These are phyloP conservation scores for Epinephelus lanceolatus DNA, from an alignment of 2,113 vertebrate genomes.

Conservation along the genomic window DNA sequence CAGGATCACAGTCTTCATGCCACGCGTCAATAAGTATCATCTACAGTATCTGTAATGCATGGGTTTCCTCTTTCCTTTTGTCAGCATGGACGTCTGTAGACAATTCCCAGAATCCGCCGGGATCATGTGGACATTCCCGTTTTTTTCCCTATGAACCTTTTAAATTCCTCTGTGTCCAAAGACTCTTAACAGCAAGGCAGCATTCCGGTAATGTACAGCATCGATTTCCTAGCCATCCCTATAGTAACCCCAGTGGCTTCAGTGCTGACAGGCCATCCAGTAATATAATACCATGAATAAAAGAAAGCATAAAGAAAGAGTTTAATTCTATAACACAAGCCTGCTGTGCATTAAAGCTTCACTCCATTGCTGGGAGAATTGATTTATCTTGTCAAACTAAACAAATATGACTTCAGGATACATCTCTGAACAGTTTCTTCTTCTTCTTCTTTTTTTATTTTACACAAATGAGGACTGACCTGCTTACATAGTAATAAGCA, in stretches of 20 bases:
- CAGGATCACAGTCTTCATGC: conserved; percentile 12
- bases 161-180: conserved; percentile 42
- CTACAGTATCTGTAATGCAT: conserved; percentile 30
- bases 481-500: conserved; percentile 59
- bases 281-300: conserved; percentile 45
- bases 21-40: conserved; percentile 32
- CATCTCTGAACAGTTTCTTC: not conserved
- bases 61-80: conserved; percentile 59
- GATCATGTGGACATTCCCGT: conserved; percentile 51
- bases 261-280: conserved; percentile 57
- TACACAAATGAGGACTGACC: conserved; percentile 63
- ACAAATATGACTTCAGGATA: conserved; percentile 29
- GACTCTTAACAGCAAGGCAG: conserved; percentile 56
- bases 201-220: conserved; percentile 65
- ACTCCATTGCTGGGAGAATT: not conserved
- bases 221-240: conserved; percentile 64
- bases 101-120: conserved; percentile 54
- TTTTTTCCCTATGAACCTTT: conserved; percentile 56
- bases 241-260: conserved; percentile 38
- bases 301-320: conserved; percentile 35
- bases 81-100: conserved; percentile 51
- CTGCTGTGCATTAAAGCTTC: not conserved
- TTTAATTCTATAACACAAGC: conserved; percentile 17
- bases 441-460: conserved; percentile 25
- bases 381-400: conserved; percentile 14